These are phyloP conservation scores for Cephus pygmeus DNA, from an alignment of 2,888 invertebrate species.

Conservation along the genomic window DNA sequence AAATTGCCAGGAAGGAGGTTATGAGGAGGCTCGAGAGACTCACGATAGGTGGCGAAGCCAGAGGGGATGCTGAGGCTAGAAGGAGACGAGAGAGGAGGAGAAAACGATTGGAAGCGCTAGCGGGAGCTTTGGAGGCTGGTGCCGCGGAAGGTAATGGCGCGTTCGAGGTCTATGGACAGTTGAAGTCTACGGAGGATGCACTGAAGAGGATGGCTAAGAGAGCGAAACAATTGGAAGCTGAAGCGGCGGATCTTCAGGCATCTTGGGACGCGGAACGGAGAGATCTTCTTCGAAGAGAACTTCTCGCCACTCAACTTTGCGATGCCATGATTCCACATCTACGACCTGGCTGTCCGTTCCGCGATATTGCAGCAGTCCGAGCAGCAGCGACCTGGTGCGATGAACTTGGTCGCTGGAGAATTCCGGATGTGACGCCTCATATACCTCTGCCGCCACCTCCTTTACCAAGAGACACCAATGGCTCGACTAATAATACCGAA, in stretches of 20 bases:
- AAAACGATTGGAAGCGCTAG: slow-evolving; percentile 54
- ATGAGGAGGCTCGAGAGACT: slow-evolving; percentile 56
- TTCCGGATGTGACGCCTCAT: slow-evolving; percentile 52
- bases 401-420: slow-evolving; percentile 60
- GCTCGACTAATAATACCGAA: slow-evolving; percentile 24
- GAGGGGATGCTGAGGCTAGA: slow-evolving; percentile 52
- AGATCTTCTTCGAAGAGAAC: slow-evolving; percentile 58
- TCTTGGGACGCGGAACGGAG: slow-evolving; percentile 64
- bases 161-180: slow-evolving; percentile 62
- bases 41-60: slow-evolving; percentile 61
- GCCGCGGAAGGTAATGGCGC: slow-evolving; percentile 58
- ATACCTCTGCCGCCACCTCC: slow-evolving; percentile 54
- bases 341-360: slow-evolving; percentile 61
- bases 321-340: slow-evolving; percentile 62
- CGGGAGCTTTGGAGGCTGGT: slow-evolving; percentile 56
- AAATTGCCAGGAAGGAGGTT: slow-evolving; percentile 59
- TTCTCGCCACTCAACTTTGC: slow-evolving; percentile 60
- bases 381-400: slow-evolving; percentile 60
- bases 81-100: slow-evolving; percentile 52
- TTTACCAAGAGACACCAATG: neutral
- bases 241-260: slow-evolving; percentile 61
- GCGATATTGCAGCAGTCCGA: slow-evolving; percentile 53
- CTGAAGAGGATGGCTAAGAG: slow-evolving; percentile 59
- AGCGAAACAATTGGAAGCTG: slow-evolving; percentile 58
- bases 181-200: slow-evolving; percentile 62